Conservation (phyloP, 2,888 invertebrate genomes). For the Hesperia comma region DNA sequence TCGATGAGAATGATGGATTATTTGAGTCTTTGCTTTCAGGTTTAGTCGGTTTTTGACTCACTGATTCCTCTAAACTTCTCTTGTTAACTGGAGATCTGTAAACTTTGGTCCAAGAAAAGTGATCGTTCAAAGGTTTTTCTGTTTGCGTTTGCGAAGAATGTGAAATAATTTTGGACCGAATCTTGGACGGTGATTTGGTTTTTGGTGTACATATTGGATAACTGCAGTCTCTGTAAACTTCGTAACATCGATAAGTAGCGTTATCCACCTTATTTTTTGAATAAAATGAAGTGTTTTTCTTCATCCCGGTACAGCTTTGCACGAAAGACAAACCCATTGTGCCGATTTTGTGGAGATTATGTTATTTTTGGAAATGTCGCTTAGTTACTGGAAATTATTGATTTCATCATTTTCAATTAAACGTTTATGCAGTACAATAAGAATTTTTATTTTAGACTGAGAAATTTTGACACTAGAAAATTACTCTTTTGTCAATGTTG, state of each 20-base stretch:
- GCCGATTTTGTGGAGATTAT: no score
- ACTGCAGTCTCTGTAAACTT: slow-evolving; percentile 67
- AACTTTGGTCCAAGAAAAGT: slow-evolving; percentile 61
- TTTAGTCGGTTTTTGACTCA: slow-evolving; percentile 1
- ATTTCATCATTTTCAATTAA: background rate
- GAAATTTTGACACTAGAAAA: background rate
- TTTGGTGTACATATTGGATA: slow-evolving; percentile 45
- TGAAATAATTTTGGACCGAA: background rate
- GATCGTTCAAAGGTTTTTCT: slow-evolving; percentile 35
- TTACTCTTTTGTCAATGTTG: background rate
- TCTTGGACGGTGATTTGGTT: background rate
- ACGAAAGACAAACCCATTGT: slow-evolving; percentile 24
- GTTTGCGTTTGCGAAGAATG: background rate
- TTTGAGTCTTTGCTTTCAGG: slow-evolving; percentile 42
- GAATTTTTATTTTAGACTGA: background rate
- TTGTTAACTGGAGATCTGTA: slow-evolving; percentile 53
- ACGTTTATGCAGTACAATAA: background rate
- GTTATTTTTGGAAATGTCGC: no score
- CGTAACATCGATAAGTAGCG: slow-evolving; percentile 39
- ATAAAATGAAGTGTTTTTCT: slow-evolving; percentile 2
- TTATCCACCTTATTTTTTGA: slow-evolving; percentile 4
- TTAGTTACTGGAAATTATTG: no score
- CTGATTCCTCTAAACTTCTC: background rate
- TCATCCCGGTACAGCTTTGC: slow-evolving; percentile 13
- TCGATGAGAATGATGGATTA: background rate